Conservation (phyloP, 2,888 invertebrate species). For the Drosophila pseudotakahashii region DNA sequence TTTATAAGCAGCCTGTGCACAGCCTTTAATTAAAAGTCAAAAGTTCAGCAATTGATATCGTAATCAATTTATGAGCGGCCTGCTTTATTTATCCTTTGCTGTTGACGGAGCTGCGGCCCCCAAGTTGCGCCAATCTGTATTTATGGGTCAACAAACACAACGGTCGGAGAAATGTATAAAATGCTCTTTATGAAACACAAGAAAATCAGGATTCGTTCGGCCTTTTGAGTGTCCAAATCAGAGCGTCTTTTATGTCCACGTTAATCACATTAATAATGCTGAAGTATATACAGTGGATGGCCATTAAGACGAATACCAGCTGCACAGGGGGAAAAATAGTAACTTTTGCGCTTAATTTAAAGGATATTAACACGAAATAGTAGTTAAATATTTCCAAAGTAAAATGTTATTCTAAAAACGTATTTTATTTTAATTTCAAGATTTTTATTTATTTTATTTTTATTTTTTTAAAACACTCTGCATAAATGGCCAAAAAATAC, state of each 20-base stretch:
- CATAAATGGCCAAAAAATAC: too few relatives aligned
- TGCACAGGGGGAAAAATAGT: background rate
- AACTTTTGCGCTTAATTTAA: background rate
- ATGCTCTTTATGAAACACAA: conserved; percentile 12
- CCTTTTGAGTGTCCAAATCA: conserved; percentile 20
- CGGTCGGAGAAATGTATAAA: conserved; percentile 5
- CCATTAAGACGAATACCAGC: conserved; percentile 5
- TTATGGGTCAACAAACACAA: conserved; percentile 35
- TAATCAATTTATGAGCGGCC: conserved; percentile 66
- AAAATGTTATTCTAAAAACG: too few relatives aligned
- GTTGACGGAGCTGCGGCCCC: background rate
- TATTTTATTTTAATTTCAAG: too few relatives aligned
- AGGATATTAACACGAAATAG: background rate
- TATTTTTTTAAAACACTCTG: too few relatives aligned
- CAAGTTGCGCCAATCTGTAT: conserved; percentile 25
- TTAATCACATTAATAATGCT: conserved; percentile 57
- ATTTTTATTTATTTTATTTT: too few relatives aligned
- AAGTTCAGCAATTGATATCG: conserved; percentile 71
- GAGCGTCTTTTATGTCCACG: conserved; percentile 33
- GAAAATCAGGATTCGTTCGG: conserved; percentile 1
- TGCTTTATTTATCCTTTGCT: conserved; percentile 38
- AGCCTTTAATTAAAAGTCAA: conserved; percentile 74
- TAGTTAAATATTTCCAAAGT: too few relatives aligned
- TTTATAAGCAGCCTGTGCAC: conserved; percentile 19
- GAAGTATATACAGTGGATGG: conserved; percentile 2